Base-by-base conservation (phyloP, 1,140 invertebrate genomes). In the Bombus superbus region DNA sequence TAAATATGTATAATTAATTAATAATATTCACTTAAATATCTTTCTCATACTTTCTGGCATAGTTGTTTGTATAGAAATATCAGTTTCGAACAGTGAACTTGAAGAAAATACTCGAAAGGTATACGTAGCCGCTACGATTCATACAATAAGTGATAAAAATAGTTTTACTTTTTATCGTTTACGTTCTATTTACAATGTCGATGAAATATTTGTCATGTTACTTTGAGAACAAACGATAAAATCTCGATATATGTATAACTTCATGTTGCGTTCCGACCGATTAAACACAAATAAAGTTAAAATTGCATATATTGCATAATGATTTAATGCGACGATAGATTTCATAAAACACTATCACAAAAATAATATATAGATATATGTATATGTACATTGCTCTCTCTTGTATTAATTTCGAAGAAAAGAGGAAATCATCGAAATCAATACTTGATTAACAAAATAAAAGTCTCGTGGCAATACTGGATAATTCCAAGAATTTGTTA, bases 61-160 rank as follows among this genome's bases (percentile, higher is more conserved):
- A 71, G 38, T 40, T 38, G 15, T 80, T 80, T 22, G 42, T 59
- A 84, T 84, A 69, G 75, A 79, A 83, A 79, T 79, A 78, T 84
- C 40, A 64, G 22, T 80, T 73, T 80, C 57, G 68, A 85, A 72
- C 42, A 53, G 3, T 68, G 57, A 72, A 73, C 77, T 80, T 77
- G 69, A 25, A 72, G 38, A 71, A 78, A 59, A 78, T 47, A 47
- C 35, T 84, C 57, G 59, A 86, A 69, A 75, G 59, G 59, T 59
- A 76, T 64, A 62, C 32, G 68, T 59, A 69, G 66, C 35, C 28
- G 35, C 74, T 83, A 78, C 35, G 53, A 77, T 86, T 83, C 74
- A 32, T 71, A 72, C 9, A 62, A 38, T 81, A 81, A 86, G 62
- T 82, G 78, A n/a, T 86, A 81, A 86, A 86, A 86, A 81, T 86